These are phyloP conservation scores for Cossypha heuglini DNA, from an alignment of 2,797 vertebrate species.

Conservation along the genomic window DNA sequence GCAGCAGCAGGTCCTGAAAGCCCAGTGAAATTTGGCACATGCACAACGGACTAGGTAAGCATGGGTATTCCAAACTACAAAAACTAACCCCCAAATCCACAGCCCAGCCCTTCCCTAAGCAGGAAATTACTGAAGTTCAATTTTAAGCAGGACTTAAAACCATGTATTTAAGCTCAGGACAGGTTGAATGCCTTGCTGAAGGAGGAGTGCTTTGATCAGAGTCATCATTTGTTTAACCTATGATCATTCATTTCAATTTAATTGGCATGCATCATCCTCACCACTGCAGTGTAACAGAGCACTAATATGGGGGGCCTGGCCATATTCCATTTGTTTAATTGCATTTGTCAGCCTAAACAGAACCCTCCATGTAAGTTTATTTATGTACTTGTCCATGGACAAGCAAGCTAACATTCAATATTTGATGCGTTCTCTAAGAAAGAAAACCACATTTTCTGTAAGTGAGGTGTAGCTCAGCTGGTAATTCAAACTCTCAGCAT, in stretches of 20 bases:
- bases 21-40: background rate
- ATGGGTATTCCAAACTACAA: background rate
- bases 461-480: slow-evolving; percentile 46
- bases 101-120: background rate
- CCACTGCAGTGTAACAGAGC: background rate
- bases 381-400: background rate
- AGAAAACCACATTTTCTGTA: slow-evolving; percentile 21
- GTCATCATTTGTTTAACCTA: slow-evolving; percentile 19
- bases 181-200: background rate
- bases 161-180: background rate
- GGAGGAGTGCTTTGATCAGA: background rate
- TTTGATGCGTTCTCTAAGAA: background rate
- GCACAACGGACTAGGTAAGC: background rate
- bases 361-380: background rate
- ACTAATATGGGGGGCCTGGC: background rate
- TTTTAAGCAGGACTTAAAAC: background rate
- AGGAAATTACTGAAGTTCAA: background rate
- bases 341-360: background rate
- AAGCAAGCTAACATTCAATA: slow-evolving; percentile 10
- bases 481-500: slow-evolving; percentile 42
- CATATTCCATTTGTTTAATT: background rate
- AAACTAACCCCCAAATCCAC: background rate
- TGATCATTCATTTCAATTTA: slow-evolving; percentile 4
- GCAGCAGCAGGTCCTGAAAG: background rate
- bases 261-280: slow-evolving; percentile 7